Base-by-base conservation (phyloP, 2,113 vertebrate species). In the Chaetops frenatus region DNA sequence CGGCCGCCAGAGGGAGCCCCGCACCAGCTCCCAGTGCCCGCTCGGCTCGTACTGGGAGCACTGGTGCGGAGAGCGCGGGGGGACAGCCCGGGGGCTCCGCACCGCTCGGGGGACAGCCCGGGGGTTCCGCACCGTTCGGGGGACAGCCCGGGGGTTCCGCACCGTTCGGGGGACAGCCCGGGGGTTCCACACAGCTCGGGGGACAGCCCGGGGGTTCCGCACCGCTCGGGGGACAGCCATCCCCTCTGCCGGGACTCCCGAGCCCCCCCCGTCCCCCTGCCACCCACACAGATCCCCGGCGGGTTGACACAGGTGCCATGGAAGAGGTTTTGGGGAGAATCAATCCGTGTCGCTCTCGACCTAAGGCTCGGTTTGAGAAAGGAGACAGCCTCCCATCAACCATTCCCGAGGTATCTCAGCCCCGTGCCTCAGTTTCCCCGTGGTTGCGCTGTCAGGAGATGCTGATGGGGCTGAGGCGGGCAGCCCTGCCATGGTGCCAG, bases 71-170 rank as follows among this genome's bases (percentile, higher is more conserved):
- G 31, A 15, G 9, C 2, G 66, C 47, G 48, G 58, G 23, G 23
- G 5, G 15, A 8, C 40, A 27, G 31, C 56, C n/a, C 36, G 14
- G 27, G 3, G 24, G 4, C 1, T 8, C 36, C 3, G 31, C 36
- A 2, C 7, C 31, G 19, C 17, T 21, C 47, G 28, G 10, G 65
- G 35, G 9, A 42, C 3, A 1, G 4, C 9, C 12, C 36, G 14
- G 27, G 3, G 24, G 4, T 1, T 8, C 36, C 3, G 31, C 36
- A 2, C 7, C 31, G 19, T 13, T 21, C 47, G 28, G 10, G 65
- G 35, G 9, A 42, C 3, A 1, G 4, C 9, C 12, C 36, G 14
- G 27, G 3, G 24, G 4, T 1, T 8, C 36, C 3, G 31, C 36
- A 2, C 7, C 31, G 19, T 13, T 21, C 47, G 28, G 10, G 65